Percentiles rank a stretch among this genome's conserved stretches.
Conservation (phyloP, 2,888 invertebrate genomes). For the Glaucopsyche alexis region DNA sequence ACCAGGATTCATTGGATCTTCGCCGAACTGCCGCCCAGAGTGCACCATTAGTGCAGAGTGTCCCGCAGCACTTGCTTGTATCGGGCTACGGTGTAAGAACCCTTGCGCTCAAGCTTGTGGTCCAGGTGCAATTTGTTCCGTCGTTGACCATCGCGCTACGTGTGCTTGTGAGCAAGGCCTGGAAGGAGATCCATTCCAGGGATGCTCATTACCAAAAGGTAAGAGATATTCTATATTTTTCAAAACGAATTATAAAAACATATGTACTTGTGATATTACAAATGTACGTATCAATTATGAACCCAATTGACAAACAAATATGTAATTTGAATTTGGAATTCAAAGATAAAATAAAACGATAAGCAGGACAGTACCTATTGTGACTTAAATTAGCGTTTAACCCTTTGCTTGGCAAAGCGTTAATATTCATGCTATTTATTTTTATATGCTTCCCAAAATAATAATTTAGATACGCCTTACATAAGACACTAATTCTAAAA, state of each 20-base stretch:
- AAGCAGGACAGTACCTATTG: not conserved
- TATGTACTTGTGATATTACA: not conserved
- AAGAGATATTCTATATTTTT: constrained; percentile 41
- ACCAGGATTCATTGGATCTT: constrained; percentile 81
- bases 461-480: constrained; percentile 62
- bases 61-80: constrained; percentile 82
- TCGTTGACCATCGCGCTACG: constrained; percentile 82
- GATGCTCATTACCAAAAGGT: constrained; percentile 71
- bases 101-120: constrained; percentile 86
- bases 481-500: constrained; percentile 66
- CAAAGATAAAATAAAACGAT: not conserved
- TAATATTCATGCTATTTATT: constrained; percentile 65
- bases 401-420: constrained; percentile 75
- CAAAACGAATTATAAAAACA: constrained; percentile 4
- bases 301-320: not conserved
- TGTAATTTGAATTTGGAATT: not conserved
- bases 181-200: constrained; percentile 83
- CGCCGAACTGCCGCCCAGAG: constrained; percentile 85
- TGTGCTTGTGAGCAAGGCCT: constrained; percentile 82
- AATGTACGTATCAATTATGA: not conserved
- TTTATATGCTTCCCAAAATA: constrained; percentile 59
- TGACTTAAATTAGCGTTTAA: constrained; percentile 55
- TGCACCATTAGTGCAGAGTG: constrained; percentile 86
- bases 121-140: constrained; percentile 76
- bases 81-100: constrained; percentile 81